Conservation (phyloP, 2,888 invertebrate species). For the Vanessa cardui region DNA sequence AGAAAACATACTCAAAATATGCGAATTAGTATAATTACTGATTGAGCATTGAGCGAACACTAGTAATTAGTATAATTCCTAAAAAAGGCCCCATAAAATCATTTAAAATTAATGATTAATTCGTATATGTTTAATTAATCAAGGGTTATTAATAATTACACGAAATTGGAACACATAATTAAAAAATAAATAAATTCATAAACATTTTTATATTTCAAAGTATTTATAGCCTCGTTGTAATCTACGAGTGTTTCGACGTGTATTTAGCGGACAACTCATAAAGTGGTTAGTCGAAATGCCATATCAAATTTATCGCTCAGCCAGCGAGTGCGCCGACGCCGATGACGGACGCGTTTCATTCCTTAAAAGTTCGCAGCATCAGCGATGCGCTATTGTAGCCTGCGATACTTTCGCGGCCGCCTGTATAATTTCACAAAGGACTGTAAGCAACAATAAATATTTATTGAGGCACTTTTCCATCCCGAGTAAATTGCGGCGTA, state of each 20-base stretch:
- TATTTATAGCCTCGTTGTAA: background rate
- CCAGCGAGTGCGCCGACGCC: constrained; percentile 4
- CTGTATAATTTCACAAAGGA: constrained; percentile 58
- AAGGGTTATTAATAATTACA: no score
- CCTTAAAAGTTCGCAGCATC: constrained; percentile 20
- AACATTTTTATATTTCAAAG: background rate
- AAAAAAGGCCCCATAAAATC: no score
- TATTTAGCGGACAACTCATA: constrained; percentile 14
- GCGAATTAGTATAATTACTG: no score
- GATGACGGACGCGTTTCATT: constrained; percentile 36
- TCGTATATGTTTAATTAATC: no score
- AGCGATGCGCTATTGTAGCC: constrained; percentile 56
- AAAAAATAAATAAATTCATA: background rate
- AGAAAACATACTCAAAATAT: no score
- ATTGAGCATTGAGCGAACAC: no score
- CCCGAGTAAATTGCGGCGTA: constrained; percentile 73
- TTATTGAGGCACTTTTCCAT: constrained; percentile 73
- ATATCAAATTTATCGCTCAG: constrained; percentile 19
- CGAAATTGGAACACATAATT: background rate
- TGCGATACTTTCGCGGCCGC: constrained; percentile 56
- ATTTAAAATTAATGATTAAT: no score
- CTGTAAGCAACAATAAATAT: constrained; percentile 74
- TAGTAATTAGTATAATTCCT: no score
- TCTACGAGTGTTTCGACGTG: background rate
- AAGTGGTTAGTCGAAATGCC: constrained; percentile 18